Percentiles rank a stretch among this genome's conserved stretches.
phyloP scores from a whole-genome alignment of 2,797 vertebrate species.

The Thaleichthys pacificus region DNA sequence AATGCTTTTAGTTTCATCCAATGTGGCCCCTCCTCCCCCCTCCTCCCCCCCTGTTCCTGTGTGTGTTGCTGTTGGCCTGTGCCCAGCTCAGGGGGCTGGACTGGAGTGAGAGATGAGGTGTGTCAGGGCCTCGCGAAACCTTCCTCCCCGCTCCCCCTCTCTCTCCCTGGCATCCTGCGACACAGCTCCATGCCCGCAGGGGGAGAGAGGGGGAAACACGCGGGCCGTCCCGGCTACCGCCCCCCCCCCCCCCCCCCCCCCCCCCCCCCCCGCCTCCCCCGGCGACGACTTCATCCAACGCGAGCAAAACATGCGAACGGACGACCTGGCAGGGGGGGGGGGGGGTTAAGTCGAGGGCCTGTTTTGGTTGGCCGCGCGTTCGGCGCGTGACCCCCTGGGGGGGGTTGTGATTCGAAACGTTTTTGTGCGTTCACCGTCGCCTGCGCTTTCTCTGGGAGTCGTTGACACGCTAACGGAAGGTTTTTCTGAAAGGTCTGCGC shows the following conservation, averaged over 20 bases:
- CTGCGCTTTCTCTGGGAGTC: conserved; percentile 30
- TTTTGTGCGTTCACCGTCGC: conserved; percentile 7
- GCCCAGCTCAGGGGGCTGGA: conserved; percentile 38
- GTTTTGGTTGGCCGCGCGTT: conserved; percentile 63
- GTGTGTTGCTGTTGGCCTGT: conserved; percentile 62
- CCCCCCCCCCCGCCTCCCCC: conserved; percentile 1
- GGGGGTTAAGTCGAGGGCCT: conserved; percentile 38
- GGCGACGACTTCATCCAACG: conserved; percentile 39
- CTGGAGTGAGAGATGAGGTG: too few species aligned
- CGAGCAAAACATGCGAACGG: conserved; percentile 42
- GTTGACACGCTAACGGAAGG: conserved; percentile 45
- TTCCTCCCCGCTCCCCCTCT: conserved; percentile 10
- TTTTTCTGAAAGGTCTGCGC: conserved; percentile 33
- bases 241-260: background rate
- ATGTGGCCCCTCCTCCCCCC: too few species aligned
- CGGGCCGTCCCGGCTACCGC: conserved; percentile 49
- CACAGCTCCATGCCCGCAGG: conserved; percentile 43
- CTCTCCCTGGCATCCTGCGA: conserved; percentile 38
- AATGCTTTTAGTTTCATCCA: too few species aligned
- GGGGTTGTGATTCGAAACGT: conserved; percentile 51
- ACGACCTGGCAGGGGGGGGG: conserved; percentile 35
- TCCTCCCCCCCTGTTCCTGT: background rate
- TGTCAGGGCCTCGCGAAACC: too few species aligned
- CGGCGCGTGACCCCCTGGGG: conserved; percentile 46
- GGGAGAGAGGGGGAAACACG: conserved; percentile 33